A percentile compares a stretch with the other conserved stretches of the same genome.
Evolutionary conservation across 2,888 invertebrate species (phyloP).

Genomic region (Xestia ashworthii): DNA sequence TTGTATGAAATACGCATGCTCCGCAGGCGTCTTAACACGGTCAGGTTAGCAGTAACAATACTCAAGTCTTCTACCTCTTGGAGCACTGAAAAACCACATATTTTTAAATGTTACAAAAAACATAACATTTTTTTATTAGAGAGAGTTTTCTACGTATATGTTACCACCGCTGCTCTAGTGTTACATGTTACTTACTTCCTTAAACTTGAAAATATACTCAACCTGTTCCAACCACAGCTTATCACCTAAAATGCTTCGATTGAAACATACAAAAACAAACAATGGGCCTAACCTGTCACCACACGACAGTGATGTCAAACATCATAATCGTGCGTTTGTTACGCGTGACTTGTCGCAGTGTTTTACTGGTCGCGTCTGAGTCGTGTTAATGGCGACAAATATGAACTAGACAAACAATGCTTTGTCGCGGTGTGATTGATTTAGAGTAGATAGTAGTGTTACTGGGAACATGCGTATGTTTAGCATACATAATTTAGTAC

Average conservation of each 20-base stretch:
- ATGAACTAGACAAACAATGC: slow-evolving; percentile 27
- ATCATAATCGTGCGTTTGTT: slow-evolving; percentile 38
- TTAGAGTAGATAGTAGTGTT: slow-evolving; percentile 9
- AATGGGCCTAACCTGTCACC: neutral
- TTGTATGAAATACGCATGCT: no score
- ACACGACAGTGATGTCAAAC: slow-evolving; percentile 32
- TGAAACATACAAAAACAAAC: neutral
- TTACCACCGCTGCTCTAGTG: no score
- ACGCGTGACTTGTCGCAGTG: slow-evolving; percentile 49
- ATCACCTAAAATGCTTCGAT: neutral
- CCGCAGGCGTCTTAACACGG: no score
- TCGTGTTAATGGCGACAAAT: slow-evolving; percentile 21
- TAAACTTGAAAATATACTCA: neutral
- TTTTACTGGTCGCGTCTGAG: slow-evolving; percentile 13
- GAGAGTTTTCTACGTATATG: no score
- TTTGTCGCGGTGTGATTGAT: slow-evolving; percentile 25
- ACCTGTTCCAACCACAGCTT: neutral
- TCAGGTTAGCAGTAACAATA: no score
- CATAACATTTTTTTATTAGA: no score
- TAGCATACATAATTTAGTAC: neutral
- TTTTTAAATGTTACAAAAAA: no score
- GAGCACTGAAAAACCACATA: no score
- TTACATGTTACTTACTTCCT: no score
- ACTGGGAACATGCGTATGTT: no score
- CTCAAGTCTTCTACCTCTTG: no score